Percentiles rank a stretch among this genome's conserved stretches.
These are phyloP conservation scores for Macroteleia sp. DNA, from an alignment of 2,888 invertebrate genomes.

Conservation along the genomic window DNA sequence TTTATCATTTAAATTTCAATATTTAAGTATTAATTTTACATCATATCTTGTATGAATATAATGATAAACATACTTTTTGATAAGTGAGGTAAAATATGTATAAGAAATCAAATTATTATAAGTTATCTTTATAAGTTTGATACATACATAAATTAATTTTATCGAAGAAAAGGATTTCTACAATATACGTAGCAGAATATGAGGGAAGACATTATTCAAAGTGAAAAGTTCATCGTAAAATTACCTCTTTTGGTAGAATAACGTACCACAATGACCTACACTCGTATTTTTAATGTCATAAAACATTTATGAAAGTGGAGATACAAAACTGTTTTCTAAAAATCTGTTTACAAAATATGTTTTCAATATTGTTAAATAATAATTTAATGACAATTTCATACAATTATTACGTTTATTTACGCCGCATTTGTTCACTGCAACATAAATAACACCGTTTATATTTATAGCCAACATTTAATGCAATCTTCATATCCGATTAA, in stretches of 20 bases:
- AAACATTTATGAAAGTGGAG: too few species aligned
- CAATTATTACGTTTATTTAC: background rate
- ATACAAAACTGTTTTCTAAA: too few species aligned
- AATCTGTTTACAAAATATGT: background rate
- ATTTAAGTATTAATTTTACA: too few species aligned
- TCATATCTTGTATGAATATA: too few species aligned
- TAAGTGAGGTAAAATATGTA: too few species aligned
- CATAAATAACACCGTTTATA: background rate
- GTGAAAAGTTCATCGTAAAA: background rate
- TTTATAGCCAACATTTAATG: conserved; percentile 14
- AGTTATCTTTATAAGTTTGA: too few species aligned
- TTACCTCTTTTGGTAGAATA: background rate
- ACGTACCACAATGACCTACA: too few species aligned
- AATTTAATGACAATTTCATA: background rate
- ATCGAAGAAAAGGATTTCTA: conserved; percentile 6
- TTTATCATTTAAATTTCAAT: too few species aligned
- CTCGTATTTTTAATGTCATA: too few species aligned
- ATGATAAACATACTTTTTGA: too few species aligned
- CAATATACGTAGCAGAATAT: too few species aligned
- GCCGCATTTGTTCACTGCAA: background rate
- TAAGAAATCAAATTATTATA: too few species aligned
- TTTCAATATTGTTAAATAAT: background rate
- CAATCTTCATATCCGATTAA: conserved; percentile 14
- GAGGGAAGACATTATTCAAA: background rate
- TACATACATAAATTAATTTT: conserved; percentile 1